Evolutionary conservation across 2,888 invertebrate species (phyloP), one percentile per base, ranked within the genome.

Genomic region (Hyppa rectilinea): DNA sequence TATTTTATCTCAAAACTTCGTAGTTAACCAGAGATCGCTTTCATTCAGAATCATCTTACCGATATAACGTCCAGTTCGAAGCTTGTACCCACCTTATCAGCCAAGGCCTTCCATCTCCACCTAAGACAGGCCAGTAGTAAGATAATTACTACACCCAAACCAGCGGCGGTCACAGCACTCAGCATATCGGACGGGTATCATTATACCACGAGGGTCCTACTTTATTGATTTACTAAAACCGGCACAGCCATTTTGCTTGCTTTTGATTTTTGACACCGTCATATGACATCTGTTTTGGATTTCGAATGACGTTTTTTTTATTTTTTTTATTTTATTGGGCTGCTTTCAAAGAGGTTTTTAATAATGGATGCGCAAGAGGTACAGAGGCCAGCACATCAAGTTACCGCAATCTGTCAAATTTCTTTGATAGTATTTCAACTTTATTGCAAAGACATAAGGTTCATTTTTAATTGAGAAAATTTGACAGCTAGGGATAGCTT

Each of bases 131-230:
- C 74, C 3, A 89, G 70, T 62, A 94, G 72, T 29, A 91, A 45
- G 40, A 93, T 65, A 5, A 94, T 67, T 17, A 79, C 84, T 31
- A 92, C 84, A 67, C 90, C 92, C 40, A 92, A 62, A 52, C 87
- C 91, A 71, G 90, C 91, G 66, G 87, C 87, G 71, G 83, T 78
- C 29, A 87, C 80, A 63, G 87, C 75, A 80, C 89, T 87, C 92
- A 93, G 92, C 56, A 59, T 87, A 79, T 76, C 70, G 78, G 82
- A 80, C 69, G 65, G 64, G 63, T 83, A 87, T 75, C 89, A 90
- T 91, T 75, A 85, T 89, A 87, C 77, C 67, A 75, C 69, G 7
- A 36, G 29, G 53, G 26, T 45, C 34, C 60, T 73, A 71, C 63
- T 62, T 76, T 40, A 74, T n/a, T n/a, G 67, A 83, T 76, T 85